phyloP scores from a whole-genome alignment of 1,140 invertebrate species.

The Aplysia californica region DNA sequence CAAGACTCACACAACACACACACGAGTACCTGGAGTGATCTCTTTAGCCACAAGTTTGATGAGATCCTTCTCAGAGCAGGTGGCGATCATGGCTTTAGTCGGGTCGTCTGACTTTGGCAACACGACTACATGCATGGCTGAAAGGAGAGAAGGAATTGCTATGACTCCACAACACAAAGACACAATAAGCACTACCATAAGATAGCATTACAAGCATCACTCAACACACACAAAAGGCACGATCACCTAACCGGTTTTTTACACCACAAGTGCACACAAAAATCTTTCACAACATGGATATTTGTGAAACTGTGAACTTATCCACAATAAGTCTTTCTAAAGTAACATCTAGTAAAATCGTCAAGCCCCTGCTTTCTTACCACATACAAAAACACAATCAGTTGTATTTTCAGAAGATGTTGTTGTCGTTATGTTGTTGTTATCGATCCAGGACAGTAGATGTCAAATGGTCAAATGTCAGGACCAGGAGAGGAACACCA shows the following conservation, averaged over 20 bases:
- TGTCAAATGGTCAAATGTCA: too few species aligned
- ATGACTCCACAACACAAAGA: background rate
- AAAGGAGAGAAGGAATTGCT: conserved; percentile 42
- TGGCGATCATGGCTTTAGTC: conserved; percentile 56
- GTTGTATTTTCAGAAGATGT: too few species aligned
- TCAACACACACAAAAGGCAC: background rate
- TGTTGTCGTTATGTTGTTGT: too few species aligned
- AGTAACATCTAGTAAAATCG: too few species aligned
- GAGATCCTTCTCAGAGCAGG: conserved; percentile 58
- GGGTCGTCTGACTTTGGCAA: conserved; percentile 59
- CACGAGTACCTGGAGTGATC: conserved; percentile 32
- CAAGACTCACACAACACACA: too few species aligned
- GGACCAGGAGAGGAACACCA: too few species aligned
- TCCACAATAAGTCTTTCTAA: too few species aligned
- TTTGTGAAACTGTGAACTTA: too few species aligned
- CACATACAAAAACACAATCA: too few species aligned
- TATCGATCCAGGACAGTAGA: too few species aligned
- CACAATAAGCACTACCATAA: background rate
- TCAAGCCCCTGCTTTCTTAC: too few species aligned
- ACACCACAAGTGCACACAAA: background rate
- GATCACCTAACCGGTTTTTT: background rate
- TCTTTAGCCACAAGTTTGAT: conserved; percentile 57
- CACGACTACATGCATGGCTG: conserved; percentile 59
- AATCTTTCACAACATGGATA: background rate
- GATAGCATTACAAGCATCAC: conserved; percentile 1